Percentiles rank a stretch among this genome's conserved stretches.
Evolutionary conservation across 2,797 vertebrate genomes (phyloP).

Genomic region (Tenualosa thibaudeaui): DNA sequence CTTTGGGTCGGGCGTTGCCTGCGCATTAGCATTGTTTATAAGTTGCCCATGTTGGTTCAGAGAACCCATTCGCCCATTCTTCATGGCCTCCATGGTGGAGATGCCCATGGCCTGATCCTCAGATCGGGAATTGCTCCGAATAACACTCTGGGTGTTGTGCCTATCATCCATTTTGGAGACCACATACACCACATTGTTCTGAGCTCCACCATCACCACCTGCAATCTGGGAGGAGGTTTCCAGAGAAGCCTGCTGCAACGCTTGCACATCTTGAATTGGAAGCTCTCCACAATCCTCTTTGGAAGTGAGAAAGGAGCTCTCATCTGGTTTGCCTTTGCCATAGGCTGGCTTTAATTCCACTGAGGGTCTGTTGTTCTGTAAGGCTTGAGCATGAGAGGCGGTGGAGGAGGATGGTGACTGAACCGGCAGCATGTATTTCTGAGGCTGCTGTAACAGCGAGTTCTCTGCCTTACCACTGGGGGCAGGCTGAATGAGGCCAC

Average conservation of each 20-base stretch:
- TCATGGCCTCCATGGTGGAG: constrained; percentile 76
- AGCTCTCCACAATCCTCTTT: constrained; percentile 81
- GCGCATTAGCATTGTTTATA: constrained; percentile 72
- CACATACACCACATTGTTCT: constrained; percentile 85
- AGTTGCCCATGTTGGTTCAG: constrained; percentile 81
- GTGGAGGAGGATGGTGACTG: constrained; percentile 81
- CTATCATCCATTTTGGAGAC: constrained; percentile 91
- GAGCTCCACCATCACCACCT: constrained; percentile 73
- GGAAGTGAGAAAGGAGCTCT: constrained; percentile 73
- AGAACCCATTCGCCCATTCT: constrained; percentile 81
- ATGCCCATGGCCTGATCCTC: constrained; percentile 87
- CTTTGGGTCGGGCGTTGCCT: constrained; percentile 76
- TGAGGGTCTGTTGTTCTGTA: constrained; percentile 83
- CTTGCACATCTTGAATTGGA: constrained; percentile 85
- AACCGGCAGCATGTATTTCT: constrained; percentile 85
- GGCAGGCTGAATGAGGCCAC: constrained; percentile 83
- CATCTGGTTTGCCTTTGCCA: constrained; percentile 84
- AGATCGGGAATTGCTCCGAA: constrained; percentile 88
- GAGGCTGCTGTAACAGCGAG: constrained; percentile 82
- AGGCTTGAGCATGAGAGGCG: constrained; percentile 79
- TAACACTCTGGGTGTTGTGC: constrained; percentile 90
- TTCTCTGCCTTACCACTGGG: constrained; percentile 79
- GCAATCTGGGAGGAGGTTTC: constrained; percentile 79
- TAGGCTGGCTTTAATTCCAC: constrained; percentile 82
- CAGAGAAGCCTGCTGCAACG: constrained; percentile 83